Conservation (phyloP, 1,140 invertebrate genomes). For the Oryctes rhinoceros region DNA sequence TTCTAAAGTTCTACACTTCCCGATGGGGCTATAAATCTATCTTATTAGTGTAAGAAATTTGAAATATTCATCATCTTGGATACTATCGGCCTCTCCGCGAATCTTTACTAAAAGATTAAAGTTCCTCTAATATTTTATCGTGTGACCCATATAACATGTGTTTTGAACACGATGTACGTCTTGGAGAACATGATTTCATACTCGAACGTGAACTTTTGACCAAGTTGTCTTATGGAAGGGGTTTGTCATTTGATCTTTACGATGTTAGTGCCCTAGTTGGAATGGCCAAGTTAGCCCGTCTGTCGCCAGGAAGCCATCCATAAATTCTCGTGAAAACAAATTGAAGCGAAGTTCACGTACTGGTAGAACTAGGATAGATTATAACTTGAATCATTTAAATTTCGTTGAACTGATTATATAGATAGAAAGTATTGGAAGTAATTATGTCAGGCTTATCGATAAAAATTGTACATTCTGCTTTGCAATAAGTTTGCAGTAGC, state of each 20-base stretch:
- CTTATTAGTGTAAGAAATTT: background rate
- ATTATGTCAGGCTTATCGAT: too few species aligned
- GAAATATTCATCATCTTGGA: background rate
- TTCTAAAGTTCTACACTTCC: background rate
- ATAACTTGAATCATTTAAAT: background rate
- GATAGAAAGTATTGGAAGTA: too few species aligned
- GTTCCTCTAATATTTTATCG: constrained; percentile 5
- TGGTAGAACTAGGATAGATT: background rate
- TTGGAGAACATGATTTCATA: background rate
- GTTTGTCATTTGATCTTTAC: background rate
- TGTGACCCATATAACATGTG: background rate
- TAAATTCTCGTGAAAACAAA: constrained; percentile 5
- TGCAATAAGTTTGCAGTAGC: too few species aligned
- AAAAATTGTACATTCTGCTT: too few species aligned
- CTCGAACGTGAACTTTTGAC: constrained; percentile 17
- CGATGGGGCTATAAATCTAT: background rate
- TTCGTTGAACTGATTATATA: too few species aligned
- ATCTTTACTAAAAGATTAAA: constrained; percentile 4
- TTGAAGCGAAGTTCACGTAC: background rate
- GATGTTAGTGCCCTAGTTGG: background rate
- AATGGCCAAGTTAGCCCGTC: background rate
- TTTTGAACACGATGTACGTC: constrained; percentile 2
- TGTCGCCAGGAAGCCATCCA: constrained; percentile 12
- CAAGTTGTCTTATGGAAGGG: constrained; percentile 5
- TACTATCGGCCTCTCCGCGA: background rate